These are phyloP conservation scores for Hemaris fuciformis DNA, from an alignment of 2,888 invertebrate genomes.

Conservation along the genomic window DNA sequence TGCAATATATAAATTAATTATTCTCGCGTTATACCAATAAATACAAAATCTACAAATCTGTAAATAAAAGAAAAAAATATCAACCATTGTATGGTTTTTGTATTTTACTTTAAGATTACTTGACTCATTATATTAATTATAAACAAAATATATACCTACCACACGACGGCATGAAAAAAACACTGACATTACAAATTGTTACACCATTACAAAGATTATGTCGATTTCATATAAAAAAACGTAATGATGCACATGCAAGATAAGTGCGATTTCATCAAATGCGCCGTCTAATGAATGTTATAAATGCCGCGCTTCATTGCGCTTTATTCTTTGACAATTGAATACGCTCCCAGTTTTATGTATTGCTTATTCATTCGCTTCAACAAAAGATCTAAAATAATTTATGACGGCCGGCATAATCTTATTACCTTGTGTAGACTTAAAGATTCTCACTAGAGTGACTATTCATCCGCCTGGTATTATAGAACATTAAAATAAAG, in stretches of 20 bases:
- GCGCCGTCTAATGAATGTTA: neutral
- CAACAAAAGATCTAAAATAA: neutral
- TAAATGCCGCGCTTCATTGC: neutral
- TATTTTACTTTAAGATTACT: neutral
- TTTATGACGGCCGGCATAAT: neutral
- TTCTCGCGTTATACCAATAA: no score
- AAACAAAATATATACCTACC: neutral
- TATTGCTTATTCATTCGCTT: neutral
- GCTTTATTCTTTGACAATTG: neutral
- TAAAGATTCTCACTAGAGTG: neutral
- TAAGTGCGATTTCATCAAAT: neutral
- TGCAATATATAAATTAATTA: no score
- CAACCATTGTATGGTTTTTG: neutral
- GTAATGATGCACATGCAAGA: conserved; percentile 19
- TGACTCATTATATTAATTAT: neutral
- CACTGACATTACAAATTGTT: neutral
- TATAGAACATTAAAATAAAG: neutral
- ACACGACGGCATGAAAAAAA: neutral
- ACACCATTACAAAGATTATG: neutral
- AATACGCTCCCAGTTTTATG: neutral
- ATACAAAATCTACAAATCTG: no score
- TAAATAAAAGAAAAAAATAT: no score
- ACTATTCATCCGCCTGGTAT: neutral
- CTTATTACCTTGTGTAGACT: neutral
- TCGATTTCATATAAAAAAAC: conserved; percentile 13